These are phyloP conservation scores for Platorchestia sp. DNA, from an alignment of 1,140 invertebrate species.

Conservation along the genomic window DNA sequence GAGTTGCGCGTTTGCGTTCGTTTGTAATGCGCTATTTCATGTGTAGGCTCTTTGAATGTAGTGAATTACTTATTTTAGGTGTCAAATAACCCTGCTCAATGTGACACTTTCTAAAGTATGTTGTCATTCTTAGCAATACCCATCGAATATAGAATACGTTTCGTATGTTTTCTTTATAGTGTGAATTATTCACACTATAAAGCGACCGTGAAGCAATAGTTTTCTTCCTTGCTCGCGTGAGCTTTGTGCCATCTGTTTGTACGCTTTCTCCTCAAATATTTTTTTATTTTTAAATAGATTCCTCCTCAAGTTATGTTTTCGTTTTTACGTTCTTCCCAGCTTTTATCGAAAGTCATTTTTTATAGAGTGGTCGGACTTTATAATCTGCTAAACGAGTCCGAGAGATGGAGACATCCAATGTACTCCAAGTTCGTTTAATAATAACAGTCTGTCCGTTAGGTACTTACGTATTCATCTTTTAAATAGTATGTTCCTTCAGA, in stretches of 20 bases:
- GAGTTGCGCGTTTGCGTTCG: too few species aligned
- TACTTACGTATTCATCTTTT: background rate
- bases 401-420: too few species aligned
- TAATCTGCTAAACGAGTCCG: background rate
- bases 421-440: background rate
- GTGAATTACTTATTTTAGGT: too few species aligned
- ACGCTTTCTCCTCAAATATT: background rate
- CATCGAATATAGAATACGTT: too few species aligned
- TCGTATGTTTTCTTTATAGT: too few species aligned
- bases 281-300: background rate
- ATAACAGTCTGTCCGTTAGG: background rate
- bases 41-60: too few species aligned
- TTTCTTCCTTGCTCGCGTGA: background rate
- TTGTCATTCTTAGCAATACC: too few species aligned
- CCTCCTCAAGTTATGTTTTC: background rate
- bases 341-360: background rate
- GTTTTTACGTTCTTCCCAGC: background rate
- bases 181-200: too few species aligned
- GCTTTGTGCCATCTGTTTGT: background rate
- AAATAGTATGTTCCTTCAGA: background rate
- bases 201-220: background rate
- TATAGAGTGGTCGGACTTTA: background rate
- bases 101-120: too few species aligned
- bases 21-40: too few species aligned
- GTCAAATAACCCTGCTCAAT: too few species aligned